Evolutionary conservation across 2,888 invertebrate species (phyloP).

Genomic region (Pyrocoelia pectoralis): DNA sequence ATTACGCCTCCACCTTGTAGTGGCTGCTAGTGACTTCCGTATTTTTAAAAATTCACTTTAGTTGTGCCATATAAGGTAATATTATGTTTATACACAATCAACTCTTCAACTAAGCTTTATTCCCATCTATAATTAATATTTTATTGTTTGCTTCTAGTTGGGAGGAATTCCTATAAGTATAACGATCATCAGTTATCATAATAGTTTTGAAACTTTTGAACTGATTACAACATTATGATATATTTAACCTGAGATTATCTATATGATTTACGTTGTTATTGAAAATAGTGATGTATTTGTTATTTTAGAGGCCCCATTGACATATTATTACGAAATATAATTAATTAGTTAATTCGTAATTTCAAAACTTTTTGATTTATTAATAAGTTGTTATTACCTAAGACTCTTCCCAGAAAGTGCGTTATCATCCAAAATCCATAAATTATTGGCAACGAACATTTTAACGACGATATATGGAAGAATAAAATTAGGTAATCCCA

Average conservation of each 20-base stretch:
- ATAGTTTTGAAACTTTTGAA: constrained; percentile 10
- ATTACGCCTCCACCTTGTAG: too few species aligned
- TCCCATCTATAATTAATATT: not conserved
- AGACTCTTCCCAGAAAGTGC: too few species aligned
- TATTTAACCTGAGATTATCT: constrained; percentile 12
- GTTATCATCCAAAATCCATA: too few species aligned
- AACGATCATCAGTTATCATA: constrained; percentile 8
- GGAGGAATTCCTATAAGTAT: not conserved
- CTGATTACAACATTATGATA: constrained; percentile 10
- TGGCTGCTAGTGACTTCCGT: too few species aligned
- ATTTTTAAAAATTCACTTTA: too few species aligned
- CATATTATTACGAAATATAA: not conserved
- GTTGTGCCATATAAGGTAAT: too few species aligned
- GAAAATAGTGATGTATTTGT: constrained; percentile 11
- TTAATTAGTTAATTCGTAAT: constrained; percentile 1
- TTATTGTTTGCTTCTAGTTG: constrained; percentile 4
- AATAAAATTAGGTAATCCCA: too few species aligned
- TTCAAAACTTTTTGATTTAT: not conserved
- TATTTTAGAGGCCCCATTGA: not conserved
- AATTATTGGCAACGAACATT: too few species aligned
- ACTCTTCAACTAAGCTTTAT: not conserved
- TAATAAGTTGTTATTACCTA: too few species aligned
- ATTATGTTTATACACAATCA: too few species aligned
- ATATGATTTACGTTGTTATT: constrained; percentile 13
- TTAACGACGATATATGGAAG: too few species aligned